Conservation (phyloP, 2,888 invertebrate species). For the Chrysopilus asiliformis region DNA sequence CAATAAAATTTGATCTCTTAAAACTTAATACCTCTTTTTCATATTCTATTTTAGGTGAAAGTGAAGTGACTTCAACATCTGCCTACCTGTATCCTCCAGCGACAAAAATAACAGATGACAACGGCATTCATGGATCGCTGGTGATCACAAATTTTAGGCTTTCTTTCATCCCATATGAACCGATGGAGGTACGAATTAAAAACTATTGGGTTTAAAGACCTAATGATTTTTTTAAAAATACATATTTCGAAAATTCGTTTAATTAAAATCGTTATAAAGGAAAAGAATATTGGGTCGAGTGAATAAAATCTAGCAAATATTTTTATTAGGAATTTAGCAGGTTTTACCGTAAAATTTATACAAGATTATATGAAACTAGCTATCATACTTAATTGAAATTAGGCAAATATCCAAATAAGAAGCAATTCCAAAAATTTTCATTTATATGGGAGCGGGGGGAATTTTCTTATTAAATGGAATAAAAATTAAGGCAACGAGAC, state of each 20-base stretch:
- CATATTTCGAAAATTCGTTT: neutral
- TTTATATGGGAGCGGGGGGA: too few relatives aligned
- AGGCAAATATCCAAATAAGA: too few relatives aligned
- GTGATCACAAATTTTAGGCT: conserved; percentile 89
- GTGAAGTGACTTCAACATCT: conserved; percentile 69
- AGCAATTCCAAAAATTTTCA: too few relatives aligned
- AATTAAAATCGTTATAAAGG: neutral
- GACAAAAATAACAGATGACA: conserved; percentile 39
- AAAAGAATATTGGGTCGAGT: neutral
- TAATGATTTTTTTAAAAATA: neutral
- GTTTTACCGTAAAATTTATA: neutral
- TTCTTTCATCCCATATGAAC: conserved; percentile 60
- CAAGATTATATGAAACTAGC: neutral
- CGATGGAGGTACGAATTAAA: conserved; percentile 12
- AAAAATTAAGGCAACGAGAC: too few relatives aligned
- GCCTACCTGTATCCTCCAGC: conserved; percentile 69
- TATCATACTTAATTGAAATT: neutral
- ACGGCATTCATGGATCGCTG: conserved; percentile 68
- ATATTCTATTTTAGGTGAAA: conserved; percentile 66
- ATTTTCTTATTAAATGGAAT: too few relatives aligned
- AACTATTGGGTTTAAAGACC: neutral
- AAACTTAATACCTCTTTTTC: neutral
- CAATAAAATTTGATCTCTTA: too few relatives aligned
- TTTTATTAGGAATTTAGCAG: too few relatives aligned
- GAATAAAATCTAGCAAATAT: too few relatives aligned